A percentile compares a stretch with the other conserved stretches of the same genome.
Conservation (phyloP, 2,113 vertebrate genomes). For the Saccopteryx leptura region DNA sequence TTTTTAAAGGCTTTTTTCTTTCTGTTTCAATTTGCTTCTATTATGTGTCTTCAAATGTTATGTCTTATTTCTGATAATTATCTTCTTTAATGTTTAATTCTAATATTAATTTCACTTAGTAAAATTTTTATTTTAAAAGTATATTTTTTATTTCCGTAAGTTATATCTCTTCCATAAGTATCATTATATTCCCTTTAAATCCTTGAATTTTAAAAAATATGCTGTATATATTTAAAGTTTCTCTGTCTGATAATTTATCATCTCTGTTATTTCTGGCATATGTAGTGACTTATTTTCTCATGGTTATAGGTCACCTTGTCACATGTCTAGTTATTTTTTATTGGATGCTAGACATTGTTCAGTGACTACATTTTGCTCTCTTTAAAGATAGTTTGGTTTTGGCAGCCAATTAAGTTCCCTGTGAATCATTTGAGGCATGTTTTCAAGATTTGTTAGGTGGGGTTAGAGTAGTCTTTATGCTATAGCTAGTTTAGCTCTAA, state of each 20-base stretch:
- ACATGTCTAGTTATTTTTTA: neutral
- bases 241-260: neutral
- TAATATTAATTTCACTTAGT: neutral
- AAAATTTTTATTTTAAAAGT: neutral
- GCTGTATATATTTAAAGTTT: neutral
- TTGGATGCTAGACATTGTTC: neutral
- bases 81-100: neutral
- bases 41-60: neutral
- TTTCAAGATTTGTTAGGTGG: neutral
- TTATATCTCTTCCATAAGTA: neutral
- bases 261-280: neutral
- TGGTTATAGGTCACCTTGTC: neutral
- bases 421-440: neutral
- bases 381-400: conserved; percentile 33
- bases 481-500: neutral
- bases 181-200: neutral
- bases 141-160: neutral
- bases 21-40: neutral
- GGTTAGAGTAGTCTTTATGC: neutral
- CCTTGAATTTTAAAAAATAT: neutral
- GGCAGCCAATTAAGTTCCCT: neutral
- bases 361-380: conserved; percentile 3
- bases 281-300: neutral
- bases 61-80: neutral
- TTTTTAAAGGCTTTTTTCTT: neutral